Conservation (phyloP, 2,888 invertebrate species). For the Drosophila acutilabella region DNA sequence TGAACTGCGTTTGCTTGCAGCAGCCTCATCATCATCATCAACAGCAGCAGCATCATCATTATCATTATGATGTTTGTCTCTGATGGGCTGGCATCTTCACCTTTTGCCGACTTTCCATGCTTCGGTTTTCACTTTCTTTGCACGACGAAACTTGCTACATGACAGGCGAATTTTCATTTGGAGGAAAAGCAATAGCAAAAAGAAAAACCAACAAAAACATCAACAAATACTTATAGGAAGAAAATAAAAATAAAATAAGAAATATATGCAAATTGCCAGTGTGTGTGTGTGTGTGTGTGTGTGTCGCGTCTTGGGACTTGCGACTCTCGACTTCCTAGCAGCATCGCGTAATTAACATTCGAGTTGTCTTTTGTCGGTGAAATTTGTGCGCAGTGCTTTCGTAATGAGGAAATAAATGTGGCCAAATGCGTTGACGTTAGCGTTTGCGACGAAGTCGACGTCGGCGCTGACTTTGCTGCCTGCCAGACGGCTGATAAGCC, state of each 20-base stretch:
- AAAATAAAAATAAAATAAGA: slow-evolving; percentile 43
- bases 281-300: slow-evolving; percentile 67
- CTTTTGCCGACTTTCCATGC: slow-evolving; percentile 74
- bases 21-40: slow-evolving; percentile 48
- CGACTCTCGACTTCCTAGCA: slow-evolving; percentile 64
- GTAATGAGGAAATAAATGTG: slow-evolving; percentile 78
- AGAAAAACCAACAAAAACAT: slow-evolving; percentile 17
- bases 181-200: slow-evolving; percentile 8
- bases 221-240: slow-evolving; percentile 23
- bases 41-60: slow-evolving; percentile 35
- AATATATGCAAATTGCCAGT: slow-evolving; percentile 66
- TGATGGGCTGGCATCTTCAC: slow-evolving; percentile 56
- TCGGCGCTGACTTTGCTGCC: slow-evolving; percentile 3
- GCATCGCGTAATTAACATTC: slow-evolving; percentile 77
- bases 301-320: slow-evolving; percentile 45
- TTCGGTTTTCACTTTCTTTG: slow-evolving; percentile 75
- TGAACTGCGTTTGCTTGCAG: slow-evolving; percentile 47
- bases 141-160: slow-evolving; percentile 68
- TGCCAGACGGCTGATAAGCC: slow-evolving; percentile 51
- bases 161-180: slow-evolving; percentile 52
- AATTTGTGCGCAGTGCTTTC: slow-evolving; percentile 60
- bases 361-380: slow-evolving; percentile 52
- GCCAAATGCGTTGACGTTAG: slow-evolving; percentile 69
- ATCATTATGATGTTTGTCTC: slow-evolving; percentile 27
- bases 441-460: slow-evolving; percentile 27